Conservation (phyloP, 2,113 vertebrate genomes). For the Thryonomys swinderianus region DNA sequence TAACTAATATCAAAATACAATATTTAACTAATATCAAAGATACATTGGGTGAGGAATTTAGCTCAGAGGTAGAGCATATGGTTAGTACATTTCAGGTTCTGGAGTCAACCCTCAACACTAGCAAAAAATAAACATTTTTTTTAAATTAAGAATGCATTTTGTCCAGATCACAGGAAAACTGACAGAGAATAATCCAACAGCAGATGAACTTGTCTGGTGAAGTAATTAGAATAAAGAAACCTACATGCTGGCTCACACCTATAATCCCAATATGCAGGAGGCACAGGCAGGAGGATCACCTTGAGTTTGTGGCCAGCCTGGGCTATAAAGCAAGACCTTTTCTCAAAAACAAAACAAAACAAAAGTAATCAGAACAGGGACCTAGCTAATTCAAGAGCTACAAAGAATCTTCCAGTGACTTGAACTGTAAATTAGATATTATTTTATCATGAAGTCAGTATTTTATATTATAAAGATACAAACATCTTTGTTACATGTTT, state of each 20-base stretch:
- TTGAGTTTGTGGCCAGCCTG: too few species aligned
- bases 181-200: conserved; percentile 34
- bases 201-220: conserved; percentile 3
- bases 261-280: too few species aligned
- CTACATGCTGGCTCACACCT: too few species aligned
- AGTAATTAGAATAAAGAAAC: conserved; percentile 32
- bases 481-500: conserved; percentile 45
- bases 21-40: not conserved
- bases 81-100: not conserved
- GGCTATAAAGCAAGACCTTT: too few species aligned
- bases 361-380: conserved; percentile 44
- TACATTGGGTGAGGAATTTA: not conserved
- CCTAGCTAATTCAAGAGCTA: not conserved
- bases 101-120: not conserved
- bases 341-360: too few species aligned
- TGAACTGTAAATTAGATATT: conserved; percentile 12
- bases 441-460: conserved; percentile 36
- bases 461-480: conserved; percentile 39
- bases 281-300: too few species aligned
- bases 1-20: not conserved
- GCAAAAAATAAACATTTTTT: not conserved
- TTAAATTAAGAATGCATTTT: not conserved
- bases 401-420: conserved; percentile 22
- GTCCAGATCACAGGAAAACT: conserved; percentile 49
- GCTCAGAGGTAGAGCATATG: not conserved